Evolutionary conservation across 1,140 invertebrate species (phyloP), one percentile per base, ranked within the genome.

Genomic region (Drosophila novamexicana): DNA sequence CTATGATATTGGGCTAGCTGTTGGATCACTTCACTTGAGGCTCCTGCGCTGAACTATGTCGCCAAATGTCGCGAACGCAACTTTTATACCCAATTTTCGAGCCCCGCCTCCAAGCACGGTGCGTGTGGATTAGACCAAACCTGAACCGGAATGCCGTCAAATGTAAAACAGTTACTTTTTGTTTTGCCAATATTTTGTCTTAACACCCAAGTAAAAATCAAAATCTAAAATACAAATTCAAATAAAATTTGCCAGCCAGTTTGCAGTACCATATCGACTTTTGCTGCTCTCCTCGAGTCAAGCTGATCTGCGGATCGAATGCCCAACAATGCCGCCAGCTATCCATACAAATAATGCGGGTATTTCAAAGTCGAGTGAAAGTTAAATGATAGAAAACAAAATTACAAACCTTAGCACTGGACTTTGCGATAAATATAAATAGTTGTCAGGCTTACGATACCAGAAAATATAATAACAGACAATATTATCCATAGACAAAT

Each of bases 41-140:
- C 86, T 86, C 79, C 84, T 91, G 79, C 63, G 75, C 73, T 92
- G 79, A 76, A 92, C 91, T 92, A 92, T 89, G 91, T 78, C 77
- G 78, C 74, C 80, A 77, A 77, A 71, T 90, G 80, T 77, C 64
- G 73, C 45, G 64, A 44, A 77, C 74, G 75, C 79, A 82, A 91
- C 91, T 92, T 92, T 84, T 92, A 91, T 92, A 92, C 66, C 66
- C 53, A 62, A 66, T 50, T 29, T 29, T 42, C 42, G 50, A 53
- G 45, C 64, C 65, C 62, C 76, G 53, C 72, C 73, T 74, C 54
- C 50, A 18, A 18, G 1, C 18, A 45, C 45, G 44, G 36, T 68
- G 53, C 56, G 42, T 68, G 68, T 56, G 69, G 57, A 76, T 76
- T 67, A 72, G 32, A 61, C 52, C 39, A 69, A 62, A 50, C 62